A percentile compares a stretch with the other conserved stretches of the same genome.
Conservation (phyloP, 1,140 invertebrate genomes). For the Pemphigus obesinymphae region DNA sequence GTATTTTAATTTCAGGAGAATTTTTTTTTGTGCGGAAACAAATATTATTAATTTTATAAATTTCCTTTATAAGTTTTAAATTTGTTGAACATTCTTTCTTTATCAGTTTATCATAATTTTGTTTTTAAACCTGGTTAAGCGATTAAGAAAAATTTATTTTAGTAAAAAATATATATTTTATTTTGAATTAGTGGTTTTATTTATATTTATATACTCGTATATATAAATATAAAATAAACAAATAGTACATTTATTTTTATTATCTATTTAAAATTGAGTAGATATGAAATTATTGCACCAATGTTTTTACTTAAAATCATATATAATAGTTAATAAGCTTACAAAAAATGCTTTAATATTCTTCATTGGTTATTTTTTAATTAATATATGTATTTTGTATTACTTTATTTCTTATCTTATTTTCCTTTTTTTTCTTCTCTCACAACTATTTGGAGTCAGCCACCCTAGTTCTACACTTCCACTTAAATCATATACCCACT, state of each 20-base stretch:
- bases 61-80: no score
- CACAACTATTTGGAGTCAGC: no score
- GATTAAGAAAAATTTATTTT: not conserved
- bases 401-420: not conserved
- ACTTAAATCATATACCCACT: no score
- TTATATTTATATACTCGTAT: not conserved
- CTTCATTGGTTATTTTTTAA: conserved; percentile 1
- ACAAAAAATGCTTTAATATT: not conserved
- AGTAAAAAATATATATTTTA: not conserved
- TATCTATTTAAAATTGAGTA: conserved; percentile 1
- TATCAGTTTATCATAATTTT: no score
- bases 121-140: no score
- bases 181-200: not conserved
- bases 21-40: not conserved
- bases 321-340: conserved; percentile 21
- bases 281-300: not conserved
- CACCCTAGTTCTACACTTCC: no score
- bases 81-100: not conserved
- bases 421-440: no score
- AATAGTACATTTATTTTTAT: not conserved
- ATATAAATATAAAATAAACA: not conserved
- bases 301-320: not conserved
- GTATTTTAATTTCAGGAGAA: not conserved
- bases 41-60: not conserved
- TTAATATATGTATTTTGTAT: not conserved